These are phyloP conservation scores for Drosophila nikananu DNA, from an alignment of 1,140 invertebrate species.

Conservation along the genomic window DNA sequence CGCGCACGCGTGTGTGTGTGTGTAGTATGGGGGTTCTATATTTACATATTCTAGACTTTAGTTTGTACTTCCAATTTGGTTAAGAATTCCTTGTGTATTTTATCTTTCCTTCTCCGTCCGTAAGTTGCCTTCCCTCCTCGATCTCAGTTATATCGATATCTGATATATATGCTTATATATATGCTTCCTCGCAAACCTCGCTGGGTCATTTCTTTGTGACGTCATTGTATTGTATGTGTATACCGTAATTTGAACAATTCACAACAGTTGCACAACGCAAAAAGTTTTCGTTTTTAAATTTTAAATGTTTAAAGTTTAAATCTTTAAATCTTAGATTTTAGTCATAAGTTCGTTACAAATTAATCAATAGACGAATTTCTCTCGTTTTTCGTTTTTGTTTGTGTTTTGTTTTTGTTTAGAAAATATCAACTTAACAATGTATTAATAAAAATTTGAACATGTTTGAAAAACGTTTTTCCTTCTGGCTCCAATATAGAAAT, in stretches of 20 bases:
- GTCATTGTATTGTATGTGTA: constrained; percentile 60
- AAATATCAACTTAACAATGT: constrained; percentile 70
- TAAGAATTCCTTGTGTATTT: constrained; percentile 83
- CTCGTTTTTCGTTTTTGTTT: constrained; percentile 47
- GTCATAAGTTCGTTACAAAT: constrained; percentile 69
- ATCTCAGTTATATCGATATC: constrained; percentile 19
- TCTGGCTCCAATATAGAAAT: constrained; percentile 70
- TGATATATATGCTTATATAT: constrained; percentile 15
- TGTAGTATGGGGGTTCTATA: constrained; percentile 42
- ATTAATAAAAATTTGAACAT: constrained; percentile 76
- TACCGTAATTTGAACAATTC: constrained; percentile 82
- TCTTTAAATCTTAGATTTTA: constrained; percentile 62
- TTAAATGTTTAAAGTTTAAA: constrained; percentile 14
- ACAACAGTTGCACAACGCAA: constrained; percentile 82
- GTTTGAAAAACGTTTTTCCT: constrained; percentile 63
- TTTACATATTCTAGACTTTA: constrained; percentile 82
- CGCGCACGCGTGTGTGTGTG: constrained; percentile 42
- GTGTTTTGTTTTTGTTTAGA: constrained; percentile 27
- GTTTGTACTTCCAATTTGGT: constrained; percentile 84
- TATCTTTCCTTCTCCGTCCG: constrained; percentile 52
- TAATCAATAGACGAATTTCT: constrained; percentile 70
- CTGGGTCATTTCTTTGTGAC: constrained; percentile 66
- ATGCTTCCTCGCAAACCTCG: constrained; percentile 46
- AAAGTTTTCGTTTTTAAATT: constrained; percentile 50
- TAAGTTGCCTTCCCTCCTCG: constrained; percentile 41